A percentile compares a stretch with the other conserved stretches of the same genome.
Evolutionary conservation across 2,113 vertebrate genomes (phyloP).

Genomic region (Chlorodrepanis virens): DNA sequence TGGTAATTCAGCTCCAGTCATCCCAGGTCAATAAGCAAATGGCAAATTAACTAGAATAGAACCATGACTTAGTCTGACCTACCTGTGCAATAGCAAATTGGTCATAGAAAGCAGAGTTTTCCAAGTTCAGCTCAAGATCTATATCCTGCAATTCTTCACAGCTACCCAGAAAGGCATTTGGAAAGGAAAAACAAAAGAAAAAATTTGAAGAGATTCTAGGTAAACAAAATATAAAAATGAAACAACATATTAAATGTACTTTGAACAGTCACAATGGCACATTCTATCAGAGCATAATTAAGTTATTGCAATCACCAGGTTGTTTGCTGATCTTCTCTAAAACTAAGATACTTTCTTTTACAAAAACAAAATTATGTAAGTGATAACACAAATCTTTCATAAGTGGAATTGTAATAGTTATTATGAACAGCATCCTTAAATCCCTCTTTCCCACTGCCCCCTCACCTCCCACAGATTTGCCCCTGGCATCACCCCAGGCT

Average conservation of each 20-base stretch:
- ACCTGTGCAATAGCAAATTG: slow-evolving; percentile 97
- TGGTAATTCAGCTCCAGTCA: neutral
- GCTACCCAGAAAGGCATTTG: slow-evolving; percentile 66
- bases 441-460: neutral
- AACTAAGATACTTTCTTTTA: neutral
- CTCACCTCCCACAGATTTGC: neutral
- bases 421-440: neutral
- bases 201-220: neutral
- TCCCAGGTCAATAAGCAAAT: neutral
- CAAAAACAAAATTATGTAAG: neutral
- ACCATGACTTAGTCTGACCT: neutral
- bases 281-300: neutral
- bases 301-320: neutral
- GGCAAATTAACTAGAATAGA: neutral
- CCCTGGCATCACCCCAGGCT: neutral
- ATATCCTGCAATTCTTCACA: slow-evolving; percentile 91
- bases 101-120: slow-evolving; percentile 95
- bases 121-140: slow-evolving; percentile 87
- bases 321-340: neutral
- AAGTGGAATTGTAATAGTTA: neutral
- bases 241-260: neutral
- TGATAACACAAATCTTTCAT: neutral
- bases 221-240: neutral
- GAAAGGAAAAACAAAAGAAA: neutral
- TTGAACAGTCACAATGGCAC: neutral